phyloP scores from a whole-genome alignment of 2,797 vertebrate species.

The Catharus ustulatus region DNA sequence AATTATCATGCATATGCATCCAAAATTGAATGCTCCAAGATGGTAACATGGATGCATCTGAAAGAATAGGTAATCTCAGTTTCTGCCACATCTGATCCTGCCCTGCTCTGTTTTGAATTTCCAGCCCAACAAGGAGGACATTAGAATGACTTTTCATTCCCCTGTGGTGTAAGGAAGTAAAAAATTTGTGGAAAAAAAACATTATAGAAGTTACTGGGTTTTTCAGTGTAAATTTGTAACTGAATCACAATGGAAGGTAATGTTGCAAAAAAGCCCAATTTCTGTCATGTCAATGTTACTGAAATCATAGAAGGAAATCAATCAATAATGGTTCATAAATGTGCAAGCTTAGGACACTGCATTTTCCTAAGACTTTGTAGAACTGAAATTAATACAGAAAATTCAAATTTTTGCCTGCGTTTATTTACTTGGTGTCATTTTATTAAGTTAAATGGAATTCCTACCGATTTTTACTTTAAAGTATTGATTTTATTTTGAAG shows the following conservation, averaged over 20 bases:
- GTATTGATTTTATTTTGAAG: not conserved
- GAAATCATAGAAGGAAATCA: not conserved
- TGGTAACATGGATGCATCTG: not conserved
- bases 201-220: not conserved
- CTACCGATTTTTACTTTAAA: not conserved
- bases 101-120: not conserved
- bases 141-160: not conserved
- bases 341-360: not conserved
- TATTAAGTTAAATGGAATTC: not conserved
- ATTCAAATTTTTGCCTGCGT: not conserved
- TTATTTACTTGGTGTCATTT: not conserved
- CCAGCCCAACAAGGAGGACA: not conserved
- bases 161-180: fast-evolving
- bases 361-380: not conserved
- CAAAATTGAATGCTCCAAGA: not conserved
- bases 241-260: not conserved
- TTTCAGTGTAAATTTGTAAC: not conserved
- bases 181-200: not conserved
- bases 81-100: not conserved
- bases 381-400: not conserved
- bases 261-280: not conserved
- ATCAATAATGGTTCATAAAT: not conserved
- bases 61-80: not conserved
- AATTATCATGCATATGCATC: not conserved
- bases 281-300: not conserved